A percentile compares a stretch with the other conserved stretches of the same genome.
phyloP scores from a whole-genome alignment of 2,888 invertebrate genomes.

The Pammene aurita region DNA sequence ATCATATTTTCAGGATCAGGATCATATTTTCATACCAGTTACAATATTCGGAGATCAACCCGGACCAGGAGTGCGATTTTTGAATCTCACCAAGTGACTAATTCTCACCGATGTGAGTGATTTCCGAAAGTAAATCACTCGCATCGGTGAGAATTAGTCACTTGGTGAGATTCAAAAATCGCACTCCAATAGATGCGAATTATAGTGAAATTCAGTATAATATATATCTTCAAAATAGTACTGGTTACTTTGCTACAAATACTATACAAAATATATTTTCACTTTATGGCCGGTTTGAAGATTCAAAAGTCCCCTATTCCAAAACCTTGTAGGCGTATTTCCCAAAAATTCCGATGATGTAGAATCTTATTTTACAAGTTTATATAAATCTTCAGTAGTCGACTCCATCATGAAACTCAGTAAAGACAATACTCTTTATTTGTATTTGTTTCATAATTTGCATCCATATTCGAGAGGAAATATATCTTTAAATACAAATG shows the following conservation, averaged over 20 bases:
- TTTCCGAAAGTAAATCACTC: too few species aligned
- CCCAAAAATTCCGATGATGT: conserved; percentile 66
- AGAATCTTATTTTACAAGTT: conserved; percentile 53
- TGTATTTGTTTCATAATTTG: conserved; percentile 63
- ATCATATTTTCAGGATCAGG: too few species aligned
- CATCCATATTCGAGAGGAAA: conserved; percentile 81
- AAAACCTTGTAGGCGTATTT: conserved; percentile 53
- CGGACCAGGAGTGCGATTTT: too few species aligned
- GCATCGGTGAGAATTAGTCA: too few species aligned
- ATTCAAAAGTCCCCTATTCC: conserved; percentile 60
- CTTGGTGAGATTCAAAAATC: too few species aligned
- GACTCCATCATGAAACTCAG: conserved; percentile 54
- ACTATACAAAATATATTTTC: conserved; percentile 85
- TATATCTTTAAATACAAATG: conserved; percentile 78
- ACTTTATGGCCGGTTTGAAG: conserved; percentile 73
- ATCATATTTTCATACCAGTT: conserved; percentile 72
- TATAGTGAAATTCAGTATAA: conserved; percentile 57
- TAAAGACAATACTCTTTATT: conserved; percentile 57
- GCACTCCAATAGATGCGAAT: conserved; percentile 48
- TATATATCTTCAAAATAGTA: conserved; percentile 76
- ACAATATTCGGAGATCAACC: conserved; percentile 61
- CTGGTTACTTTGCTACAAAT: conserved; percentile 75
- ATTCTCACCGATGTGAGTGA: too few species aligned
- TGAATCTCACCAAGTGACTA: too few species aligned
- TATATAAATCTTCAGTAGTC: conserved; percentile 53